Base-by-base conservation (phyloP, 2,113 vertebrate genomes). In the Macquaria ambigua region DNA sequence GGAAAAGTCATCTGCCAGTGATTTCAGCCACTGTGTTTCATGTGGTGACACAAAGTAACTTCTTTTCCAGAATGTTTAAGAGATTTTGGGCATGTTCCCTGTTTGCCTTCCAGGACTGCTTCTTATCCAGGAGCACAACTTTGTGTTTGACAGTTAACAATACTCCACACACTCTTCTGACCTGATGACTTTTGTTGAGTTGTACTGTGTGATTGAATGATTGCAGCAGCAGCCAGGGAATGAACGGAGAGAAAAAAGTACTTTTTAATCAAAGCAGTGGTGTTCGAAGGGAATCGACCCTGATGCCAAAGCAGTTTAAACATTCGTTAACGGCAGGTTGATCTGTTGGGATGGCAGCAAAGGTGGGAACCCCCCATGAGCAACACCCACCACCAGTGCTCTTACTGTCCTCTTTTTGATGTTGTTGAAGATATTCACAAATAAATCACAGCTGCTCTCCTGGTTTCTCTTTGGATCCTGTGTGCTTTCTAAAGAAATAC, bases 301-400 rank as follows among this genome's bases (percentile, higher is more conserved):
- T 70, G n/a, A 25, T 66, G 70, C 77, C 48, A 77, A 90, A 84
- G 61, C 2, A 16, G 66, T 11, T 75, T 11, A 72, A 39, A 34
- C 12, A 1, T 46, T 46, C 28, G 68, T 43, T n/a, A 74, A 52
- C 2, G 0, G 8, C 2, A 3, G 41, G 59, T 69, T 70, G 8
- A 69, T 84, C 31, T 46, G n/a, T 72, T 10, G 10, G 62, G 64
- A 15, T 4, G n/a, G 74, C 73, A 79, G 79, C 79, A 76, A 75
- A 84, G 82, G 68, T 77, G 20, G 80, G 72, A 70, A 28, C 1
- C 56, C 18, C 43, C 41, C 18, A 3, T 3, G 8, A 88, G 58
- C 52, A 75, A 74, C 72, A 62, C 62, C 91, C 89, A 91, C 92
- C 92, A 91, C 83, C 82, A 93, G 92, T 94, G 92, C 92, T 87